Percentiles rank a stretch among this genome's conserved stretches.
Evolutionary conservation across 2,888 invertebrate genomes (phyloP).

Genomic region (Lithodes maja): DNA sequence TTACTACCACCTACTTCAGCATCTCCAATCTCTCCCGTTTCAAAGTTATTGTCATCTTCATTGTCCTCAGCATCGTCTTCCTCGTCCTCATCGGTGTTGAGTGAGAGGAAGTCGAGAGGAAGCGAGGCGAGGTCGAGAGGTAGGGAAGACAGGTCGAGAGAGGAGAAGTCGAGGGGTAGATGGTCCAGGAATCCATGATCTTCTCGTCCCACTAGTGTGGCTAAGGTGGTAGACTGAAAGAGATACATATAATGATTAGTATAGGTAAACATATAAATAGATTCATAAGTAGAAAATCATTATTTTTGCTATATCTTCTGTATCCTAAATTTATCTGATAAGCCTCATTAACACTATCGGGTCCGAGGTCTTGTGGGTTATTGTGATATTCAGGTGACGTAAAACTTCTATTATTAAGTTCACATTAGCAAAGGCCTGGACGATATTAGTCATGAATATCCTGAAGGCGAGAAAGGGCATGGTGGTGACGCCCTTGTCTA

Average conservation of each 20-base stretch:
- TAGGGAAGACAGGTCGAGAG: background rate
- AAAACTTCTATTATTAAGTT: too few species aligned
- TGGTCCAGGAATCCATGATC: background rate
- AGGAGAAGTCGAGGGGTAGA: background rate
- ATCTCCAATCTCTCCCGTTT: background rate
- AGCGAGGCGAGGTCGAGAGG: background rate
- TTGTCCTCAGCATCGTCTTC: background rate
- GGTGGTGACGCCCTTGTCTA: too few species aligned
- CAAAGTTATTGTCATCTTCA: background rate
- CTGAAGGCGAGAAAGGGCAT: too few species aligned
- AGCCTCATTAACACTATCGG: too few species aligned
- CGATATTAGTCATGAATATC: too few species aligned
- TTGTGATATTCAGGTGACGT: too few species aligned
- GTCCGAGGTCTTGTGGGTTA: too few species aligned
- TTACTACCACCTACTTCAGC: background rate
- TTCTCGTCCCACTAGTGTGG: background rate
- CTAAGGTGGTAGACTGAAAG: background rate
- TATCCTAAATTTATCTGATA: too few species aligned
- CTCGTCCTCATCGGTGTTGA: background rate
- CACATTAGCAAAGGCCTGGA: too few species aligned
- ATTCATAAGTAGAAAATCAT: background rate
- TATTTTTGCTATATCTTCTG: too few species aligned
- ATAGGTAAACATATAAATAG: background rate
- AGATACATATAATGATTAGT: background rate
- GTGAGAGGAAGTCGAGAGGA: background rate